Evolutionary conservation across 2,797 vertebrate species (phyloP).

Genomic region (Momotus momota): DNA sequence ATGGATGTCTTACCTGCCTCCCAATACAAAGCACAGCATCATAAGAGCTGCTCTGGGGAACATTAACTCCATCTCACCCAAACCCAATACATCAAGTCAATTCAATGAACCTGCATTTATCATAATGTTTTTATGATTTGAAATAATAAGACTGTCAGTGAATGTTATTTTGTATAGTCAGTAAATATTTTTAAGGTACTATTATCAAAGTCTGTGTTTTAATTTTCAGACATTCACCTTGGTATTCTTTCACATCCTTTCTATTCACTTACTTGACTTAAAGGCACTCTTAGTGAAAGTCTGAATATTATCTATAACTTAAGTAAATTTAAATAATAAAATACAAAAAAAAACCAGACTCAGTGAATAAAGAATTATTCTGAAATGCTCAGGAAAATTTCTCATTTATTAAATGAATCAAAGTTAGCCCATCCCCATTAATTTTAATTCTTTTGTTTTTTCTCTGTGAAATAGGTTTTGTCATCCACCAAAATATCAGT

Average conservation of each 20-base stretch:
- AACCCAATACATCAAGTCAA: background rate
- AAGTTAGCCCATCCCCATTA: background rate
- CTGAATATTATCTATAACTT: background rate
- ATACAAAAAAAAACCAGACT: background rate
- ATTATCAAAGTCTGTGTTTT: background rate
- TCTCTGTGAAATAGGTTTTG: background rate
- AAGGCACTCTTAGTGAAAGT: background rate
- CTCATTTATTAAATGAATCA: background rate
- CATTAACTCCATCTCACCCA: too few relatives aligned
- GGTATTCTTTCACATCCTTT: background rate
- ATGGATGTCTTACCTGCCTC: too few relatives aligned
- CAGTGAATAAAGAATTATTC: background rate
- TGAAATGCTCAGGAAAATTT: background rate
- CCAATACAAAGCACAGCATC: too few relatives aligned
- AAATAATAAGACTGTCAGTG: background rate
- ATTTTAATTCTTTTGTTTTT: background rate
- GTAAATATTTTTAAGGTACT: background rate
- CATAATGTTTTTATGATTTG: background rate
- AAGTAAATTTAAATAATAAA: background rate
- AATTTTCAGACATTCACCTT: background rate
- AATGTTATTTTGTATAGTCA: background rate
- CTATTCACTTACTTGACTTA: background rate
- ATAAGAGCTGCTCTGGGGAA: too few relatives aligned
- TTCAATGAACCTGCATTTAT: background rate
- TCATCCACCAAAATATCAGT: background rate